Conservation (phyloP, 2,797 vertebrate genomes). For the Pangasius larnaudii region DNA sequence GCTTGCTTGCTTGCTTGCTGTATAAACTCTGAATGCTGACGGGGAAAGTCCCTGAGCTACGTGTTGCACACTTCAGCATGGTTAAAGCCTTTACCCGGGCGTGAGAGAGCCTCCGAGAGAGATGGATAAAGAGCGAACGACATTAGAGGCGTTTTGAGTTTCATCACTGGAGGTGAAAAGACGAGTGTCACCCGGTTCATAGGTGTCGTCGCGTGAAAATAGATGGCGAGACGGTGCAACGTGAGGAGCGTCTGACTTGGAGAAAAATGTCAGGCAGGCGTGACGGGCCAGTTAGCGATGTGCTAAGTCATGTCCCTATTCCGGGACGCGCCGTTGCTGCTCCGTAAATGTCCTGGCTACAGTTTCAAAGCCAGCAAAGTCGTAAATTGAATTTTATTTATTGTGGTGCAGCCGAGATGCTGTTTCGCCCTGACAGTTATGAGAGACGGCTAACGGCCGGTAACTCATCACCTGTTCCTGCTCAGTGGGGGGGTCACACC, state of each 20-base stretch:
- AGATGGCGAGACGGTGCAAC: slow-evolving; percentile 33
- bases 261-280: slow-evolving; percentile 19
- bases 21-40: not conserved
- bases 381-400: slow-evolving; percentile 14
- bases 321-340: not conserved
- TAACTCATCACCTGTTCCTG: slow-evolving; percentile 16
- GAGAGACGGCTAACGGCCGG: not conserved
- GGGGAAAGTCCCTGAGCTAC: not conserved
- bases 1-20: too few species aligned
- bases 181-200: slow-evolving; percentile 36
- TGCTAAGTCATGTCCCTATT: slow-evolving; percentile 34
- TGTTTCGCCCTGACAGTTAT: not conserved
- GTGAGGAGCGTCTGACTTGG: slow-evolving; percentile 30
- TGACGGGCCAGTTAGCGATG: slow-evolving; percentile 12
- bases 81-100: not conserved
- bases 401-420: not conserved
- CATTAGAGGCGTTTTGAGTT: not conserved
- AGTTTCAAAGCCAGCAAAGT: slow-evolving; percentile 10
- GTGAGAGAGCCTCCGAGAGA: not conserved
- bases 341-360: slow-evolving; percentile 6
- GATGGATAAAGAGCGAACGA: not conserved
- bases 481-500: not conserved
- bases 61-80: not conserved
- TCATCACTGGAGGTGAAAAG: not conserved
- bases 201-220: slow-evolving; percentile 27